phyloP scores from a whole-genome alignment of 2,113 vertebrate species.

The Asarcornis scutulata region DNA sequence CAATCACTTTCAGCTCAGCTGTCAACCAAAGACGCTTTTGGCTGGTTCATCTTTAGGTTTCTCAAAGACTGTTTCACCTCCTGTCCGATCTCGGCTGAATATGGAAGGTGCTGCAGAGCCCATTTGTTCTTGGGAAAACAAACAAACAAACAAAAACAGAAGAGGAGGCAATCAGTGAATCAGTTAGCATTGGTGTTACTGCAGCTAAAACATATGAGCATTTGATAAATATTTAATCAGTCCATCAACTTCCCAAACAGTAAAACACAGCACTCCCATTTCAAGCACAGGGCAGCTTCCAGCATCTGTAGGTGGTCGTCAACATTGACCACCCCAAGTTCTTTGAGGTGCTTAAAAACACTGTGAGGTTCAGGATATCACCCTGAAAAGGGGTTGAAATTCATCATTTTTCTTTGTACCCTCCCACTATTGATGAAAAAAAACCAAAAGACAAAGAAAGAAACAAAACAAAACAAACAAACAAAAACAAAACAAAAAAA shows the following conservation, averaged over 20 bases:
- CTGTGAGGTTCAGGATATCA: not conserved
- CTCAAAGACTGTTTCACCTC: conserved; percentile 86
- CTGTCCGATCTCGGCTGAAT: conserved; percentile 86
- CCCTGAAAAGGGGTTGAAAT: not conserved
- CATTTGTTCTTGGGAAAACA: conserved; percentile 82
- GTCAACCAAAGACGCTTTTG: conserved; percentile 89
- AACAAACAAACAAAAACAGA: conserved; percentile 18
- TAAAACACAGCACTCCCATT: not conserved
- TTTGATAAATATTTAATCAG: not conserved
- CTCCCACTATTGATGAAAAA: not conserved
- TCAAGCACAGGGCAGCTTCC: not conserved
- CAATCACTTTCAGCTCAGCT: conserved; percentile 71
- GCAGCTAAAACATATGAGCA: not conserved
- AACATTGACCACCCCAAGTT: too few relatives aligned
- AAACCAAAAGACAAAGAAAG: not conserved
- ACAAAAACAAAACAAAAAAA: too few relatives aligned
- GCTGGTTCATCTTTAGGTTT: conserved; percentile 79
- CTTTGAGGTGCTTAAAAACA: not conserved
- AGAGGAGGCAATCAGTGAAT: conserved; percentile 22
- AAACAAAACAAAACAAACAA: too few relatives aligned
- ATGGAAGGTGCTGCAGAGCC: conserved; percentile 89
- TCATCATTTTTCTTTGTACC: not conserved
- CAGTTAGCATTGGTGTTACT: not conserved
- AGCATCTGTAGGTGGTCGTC: not conserved
- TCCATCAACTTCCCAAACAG: not conserved